These are phyloP conservation scores for Trichogramma pretiosum DNA, from an alignment of 1,140 invertebrate genomes.

Conservation along the genomic window DNA sequence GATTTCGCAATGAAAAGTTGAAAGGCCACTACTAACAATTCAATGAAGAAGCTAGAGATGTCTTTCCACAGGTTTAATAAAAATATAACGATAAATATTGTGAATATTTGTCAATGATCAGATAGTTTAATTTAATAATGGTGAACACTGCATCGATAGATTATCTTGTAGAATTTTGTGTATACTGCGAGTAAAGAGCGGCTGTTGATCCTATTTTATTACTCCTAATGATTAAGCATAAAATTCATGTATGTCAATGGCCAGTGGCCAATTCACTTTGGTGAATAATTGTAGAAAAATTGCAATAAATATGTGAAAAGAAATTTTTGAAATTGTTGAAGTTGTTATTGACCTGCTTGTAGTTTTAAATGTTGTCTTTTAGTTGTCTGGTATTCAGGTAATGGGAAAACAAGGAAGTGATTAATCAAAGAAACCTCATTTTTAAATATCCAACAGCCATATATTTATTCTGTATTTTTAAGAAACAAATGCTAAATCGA, in stretches of 20 bases:
- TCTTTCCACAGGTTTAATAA: conserved; percentile 18
- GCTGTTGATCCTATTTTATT: conserved; percentile 33
- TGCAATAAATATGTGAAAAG: conserved; percentile 37
- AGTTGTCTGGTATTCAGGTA: no score
- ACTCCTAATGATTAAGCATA: conserved; percentile 39
- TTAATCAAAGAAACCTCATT: conserved; percentile 12
- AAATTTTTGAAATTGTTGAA: no score
- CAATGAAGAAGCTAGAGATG: conserved; percentile 7
- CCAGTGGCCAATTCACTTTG: conserved; percentile 26
- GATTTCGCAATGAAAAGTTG: no score
- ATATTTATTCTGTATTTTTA: conserved; percentile 48
- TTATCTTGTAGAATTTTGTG: no score
- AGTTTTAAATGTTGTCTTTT: no score
- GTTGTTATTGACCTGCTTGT: no score
- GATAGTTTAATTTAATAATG: no score
- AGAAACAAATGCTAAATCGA: conserved; percentile 49
- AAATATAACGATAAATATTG: no score
- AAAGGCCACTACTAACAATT: no score
- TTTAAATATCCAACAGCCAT: conserved; percentile 48
- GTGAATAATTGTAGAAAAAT: conserved; percentile 35
- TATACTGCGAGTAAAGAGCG: conserved; percentile 19
- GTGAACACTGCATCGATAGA: no score
- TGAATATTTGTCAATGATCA: no score
- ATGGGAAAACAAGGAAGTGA: not conserved
- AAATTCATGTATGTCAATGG: no score